phyloP scores from a whole-genome alignment of 2,113 vertebrate genomes.

The Myrmophylax atrothorax region DNA sequence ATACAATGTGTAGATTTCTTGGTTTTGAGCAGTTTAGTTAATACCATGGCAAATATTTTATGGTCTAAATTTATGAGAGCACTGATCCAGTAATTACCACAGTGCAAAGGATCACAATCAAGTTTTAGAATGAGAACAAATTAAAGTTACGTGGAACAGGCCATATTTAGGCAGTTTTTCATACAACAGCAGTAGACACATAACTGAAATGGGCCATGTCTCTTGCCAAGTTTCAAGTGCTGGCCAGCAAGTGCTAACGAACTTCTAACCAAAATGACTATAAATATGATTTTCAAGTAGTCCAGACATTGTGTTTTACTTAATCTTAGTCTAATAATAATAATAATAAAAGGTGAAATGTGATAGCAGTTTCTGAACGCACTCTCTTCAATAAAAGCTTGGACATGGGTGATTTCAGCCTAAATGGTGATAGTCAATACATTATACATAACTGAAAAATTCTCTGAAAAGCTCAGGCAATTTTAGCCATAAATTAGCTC shows the following conservation, averaged over 20 bases:
- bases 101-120: constrained; percentile 8
- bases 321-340: background rate
- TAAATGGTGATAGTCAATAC: background rate
- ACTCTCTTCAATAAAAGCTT: background rate
- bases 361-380: background rate
- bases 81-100: background rate
- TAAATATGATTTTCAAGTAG: background rate
- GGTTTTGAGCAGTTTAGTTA: background rate
- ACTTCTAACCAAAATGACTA: background rate
- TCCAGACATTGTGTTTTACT: background rate
- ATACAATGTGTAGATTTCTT: background rate
- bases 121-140: constrained; percentile 25
- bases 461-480: background rate
- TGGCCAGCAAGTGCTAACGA: background rate
- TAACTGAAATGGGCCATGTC: background rate
- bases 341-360: background rate
- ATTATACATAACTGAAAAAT: background rate
- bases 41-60: constrained; percentile 25
- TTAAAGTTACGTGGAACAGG: background rate
- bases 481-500: background rate
- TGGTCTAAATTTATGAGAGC: constrained; percentile 21
- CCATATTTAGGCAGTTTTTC: background rate
- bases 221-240: background rate
- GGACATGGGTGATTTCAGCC: background rate
- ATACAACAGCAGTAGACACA: background rate